phyloP scores from a whole-genome alignment of 2,888 invertebrate species.

The Agrotis exclamationis region DNA sequence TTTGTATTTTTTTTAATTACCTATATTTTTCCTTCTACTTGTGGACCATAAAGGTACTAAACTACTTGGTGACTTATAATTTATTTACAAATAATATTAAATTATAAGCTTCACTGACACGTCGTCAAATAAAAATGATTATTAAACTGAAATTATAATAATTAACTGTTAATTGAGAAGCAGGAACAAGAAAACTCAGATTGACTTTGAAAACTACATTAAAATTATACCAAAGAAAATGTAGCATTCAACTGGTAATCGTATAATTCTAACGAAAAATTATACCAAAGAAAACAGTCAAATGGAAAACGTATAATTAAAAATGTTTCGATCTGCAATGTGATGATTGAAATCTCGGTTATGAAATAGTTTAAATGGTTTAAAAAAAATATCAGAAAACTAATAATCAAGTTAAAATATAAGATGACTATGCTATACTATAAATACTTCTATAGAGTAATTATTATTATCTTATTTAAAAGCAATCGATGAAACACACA shows the following conservation, averaged over 20 bases:
- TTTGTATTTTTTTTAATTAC: background rate
- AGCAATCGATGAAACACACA: slow-evolving; percentile 38
- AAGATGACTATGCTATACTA: slow-evolving; percentile 9
- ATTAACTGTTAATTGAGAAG: slow-evolving; percentile 1
- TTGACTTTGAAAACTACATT: background rate
- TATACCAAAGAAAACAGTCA: background rate
- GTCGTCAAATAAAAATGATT: slow-evolving; percentile 15
- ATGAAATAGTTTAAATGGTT: background rate
- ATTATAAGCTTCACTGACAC: slow-evolving; percentile 20
- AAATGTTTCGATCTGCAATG: too few species aligned
- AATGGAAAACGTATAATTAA: too few species aligned
- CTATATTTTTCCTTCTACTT: background rate
- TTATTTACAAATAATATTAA: slow-evolving; percentile 2
- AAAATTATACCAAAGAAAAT: background rate
- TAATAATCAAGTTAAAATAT: background rate
- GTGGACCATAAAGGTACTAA: background rate
- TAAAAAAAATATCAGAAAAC: background rate
- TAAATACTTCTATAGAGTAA: slow-evolving; percentile 7
- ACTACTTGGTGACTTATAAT: background rate
- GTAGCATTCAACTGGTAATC: too few species aligned
- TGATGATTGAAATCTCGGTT: background rate
- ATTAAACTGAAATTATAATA: background rate
- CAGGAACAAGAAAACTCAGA: background rate
- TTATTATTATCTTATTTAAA: slow-evolving; percentile 43
- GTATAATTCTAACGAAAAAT: background rate